Base-by-base conservation (phyloP, 2,797 vertebrate genomes). In the Chelon labrosus region DNA sequence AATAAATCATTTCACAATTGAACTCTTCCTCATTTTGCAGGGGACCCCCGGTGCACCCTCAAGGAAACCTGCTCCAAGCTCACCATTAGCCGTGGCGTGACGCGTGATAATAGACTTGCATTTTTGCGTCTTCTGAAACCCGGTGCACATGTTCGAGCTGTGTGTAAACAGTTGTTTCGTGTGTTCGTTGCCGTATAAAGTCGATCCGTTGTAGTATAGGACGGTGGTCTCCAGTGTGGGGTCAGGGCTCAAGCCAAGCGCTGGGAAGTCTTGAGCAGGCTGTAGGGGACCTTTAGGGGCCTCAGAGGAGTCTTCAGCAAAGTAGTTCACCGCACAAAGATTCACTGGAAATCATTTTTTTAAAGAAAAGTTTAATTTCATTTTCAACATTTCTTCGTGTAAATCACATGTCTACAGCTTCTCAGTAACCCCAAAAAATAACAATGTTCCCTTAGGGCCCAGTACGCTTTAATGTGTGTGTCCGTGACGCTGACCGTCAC, bases 21-120 rank as follows among this genome's bases (percentile, higher is more conserved):
- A 20, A 42, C 39, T 27, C 16, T 49, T 65, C 3, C 3, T 22
- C 3, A 50, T 65, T 73, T 80, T 38, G 41, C 14, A 53, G 19
- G 5, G 35, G 17, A 46, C 51, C 27, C 31, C 25, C 1, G 13
- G 31, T 56, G 31, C 20, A 57, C 39, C 52, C 38, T 77, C 3
- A 59, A 53, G 44, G 38, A 65, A 67, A 65, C 19, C 13, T 49
- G 42, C 53, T 55, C 71, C 49, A 62, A 17, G 44, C 51, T 46
- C 52, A 51, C 20, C 64, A 7, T 47, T 61, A 35, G 8, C 27
- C 22, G 16, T 61, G 37, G 37, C 22, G 62, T 61, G 38, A 44
- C 27, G 60, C 22, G 35, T 16, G 31, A 55, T 13, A 8, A n/a
- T n/a, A 39, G 10, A 63, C 37, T 39, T 41, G 44, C 27, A 27